These are phyloP conservation scores for Podilymbus podiceps DNA, from an alignment of 2,113 vertebrate species.

Conservation along the genomic window DNA sequence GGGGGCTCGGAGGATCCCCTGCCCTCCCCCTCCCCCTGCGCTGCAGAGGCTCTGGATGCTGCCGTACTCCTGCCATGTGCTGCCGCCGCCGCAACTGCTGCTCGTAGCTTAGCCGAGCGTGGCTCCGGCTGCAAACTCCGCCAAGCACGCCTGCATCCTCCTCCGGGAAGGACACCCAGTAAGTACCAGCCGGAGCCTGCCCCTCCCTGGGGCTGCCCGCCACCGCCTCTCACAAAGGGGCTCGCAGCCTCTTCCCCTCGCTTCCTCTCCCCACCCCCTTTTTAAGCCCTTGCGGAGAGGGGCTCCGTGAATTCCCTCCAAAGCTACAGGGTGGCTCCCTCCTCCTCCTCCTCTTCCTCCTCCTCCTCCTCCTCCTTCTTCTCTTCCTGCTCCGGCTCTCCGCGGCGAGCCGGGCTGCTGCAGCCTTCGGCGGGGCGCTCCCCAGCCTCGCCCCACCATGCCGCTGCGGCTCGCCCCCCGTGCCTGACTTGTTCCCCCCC, in stretches of 20 bases:
- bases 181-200: conserved; percentile 58
- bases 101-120: conserved; percentile 65
- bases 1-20: not conserved
- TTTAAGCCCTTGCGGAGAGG: not conserved
- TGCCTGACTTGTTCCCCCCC: conserved; percentile 22
- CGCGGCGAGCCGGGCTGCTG: not conserved
- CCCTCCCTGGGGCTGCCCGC: not conserved
- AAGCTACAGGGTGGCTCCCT: conserved; percentile 31
- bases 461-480: conserved; percentile 10
- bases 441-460: conserved; percentile 36
- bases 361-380: not conserved
- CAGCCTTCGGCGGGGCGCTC: conserved; percentile 47
- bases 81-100: conserved; percentile 41
- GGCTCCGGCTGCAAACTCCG: conserved; percentile 73
- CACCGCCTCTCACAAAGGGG: not conserved
- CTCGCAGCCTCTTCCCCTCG: not conserved
- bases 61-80: conserved; percentile 71
- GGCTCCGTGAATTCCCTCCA: conserved; percentile 26
- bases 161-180: conserved; percentile 54
- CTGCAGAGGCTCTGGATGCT: conserved; percentile 37
- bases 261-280: conserved; percentile 10
- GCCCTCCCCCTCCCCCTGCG: conserved; percentile 20
- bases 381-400: not conserved
- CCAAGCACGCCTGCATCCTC: conserved; percentile 51
- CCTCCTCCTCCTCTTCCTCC: not conserved